Conservation (phyloP, 1,140 invertebrate genomes). For the Drosophila fuyamai region DNA sequence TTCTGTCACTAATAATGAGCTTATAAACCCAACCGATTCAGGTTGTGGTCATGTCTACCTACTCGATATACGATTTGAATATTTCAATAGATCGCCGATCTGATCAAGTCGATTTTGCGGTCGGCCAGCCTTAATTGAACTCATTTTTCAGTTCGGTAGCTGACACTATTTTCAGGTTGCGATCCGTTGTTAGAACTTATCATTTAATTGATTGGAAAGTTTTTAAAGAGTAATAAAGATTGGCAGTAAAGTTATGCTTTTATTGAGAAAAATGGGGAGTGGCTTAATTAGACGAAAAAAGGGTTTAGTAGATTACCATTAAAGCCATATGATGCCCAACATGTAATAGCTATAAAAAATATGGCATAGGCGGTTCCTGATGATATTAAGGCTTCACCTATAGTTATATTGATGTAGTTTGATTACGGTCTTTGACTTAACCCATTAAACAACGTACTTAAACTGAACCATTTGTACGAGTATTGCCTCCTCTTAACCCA, state of each 20-base stretch:
- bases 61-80: slow-evolving; percentile 31
- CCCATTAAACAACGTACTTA: background rate
- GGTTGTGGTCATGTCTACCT: slow-evolving; percentile 33
- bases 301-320: no score
- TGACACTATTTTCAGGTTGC: slow-evolving; percentile 26
- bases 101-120: slow-evolving; percentile 11
- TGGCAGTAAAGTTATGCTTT: background rate
- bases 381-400: no score
- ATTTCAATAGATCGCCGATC: slow-evolving; percentile 47
- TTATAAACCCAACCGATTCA: slow-evolving; percentile 21
- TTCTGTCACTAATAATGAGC: slow-evolving; percentile 48
- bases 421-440: background rate
- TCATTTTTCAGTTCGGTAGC: slow-evolving; percentile 48
- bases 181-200: slow-evolving; percentile 5
- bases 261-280: no score
- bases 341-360: no score
- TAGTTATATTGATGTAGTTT: background rate
- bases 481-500: background rate
- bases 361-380: no score
- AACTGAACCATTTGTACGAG: background rate
- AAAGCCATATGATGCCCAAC: no score
- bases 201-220: slow-evolving; percentile 18
- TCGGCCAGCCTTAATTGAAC: slow-evolving; percentile 33
- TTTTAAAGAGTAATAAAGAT: background rate
- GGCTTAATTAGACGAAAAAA: background rate